phyloP scores from a whole-genome alignment of 2,888 invertebrate species.

The Ctena decussata region DNA sequence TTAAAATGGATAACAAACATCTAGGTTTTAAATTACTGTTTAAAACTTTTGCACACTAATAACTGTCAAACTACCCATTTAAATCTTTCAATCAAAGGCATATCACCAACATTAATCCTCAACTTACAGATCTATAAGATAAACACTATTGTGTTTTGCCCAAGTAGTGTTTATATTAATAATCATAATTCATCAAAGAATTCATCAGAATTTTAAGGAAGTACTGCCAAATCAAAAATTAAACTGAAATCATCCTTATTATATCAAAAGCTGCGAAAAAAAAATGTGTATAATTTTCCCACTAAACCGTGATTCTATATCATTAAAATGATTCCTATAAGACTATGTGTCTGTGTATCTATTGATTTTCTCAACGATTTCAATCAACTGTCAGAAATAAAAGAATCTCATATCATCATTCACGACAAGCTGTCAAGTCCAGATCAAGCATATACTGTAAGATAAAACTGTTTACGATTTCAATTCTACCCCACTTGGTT shows the following conservation, averaged over 20 bases:
- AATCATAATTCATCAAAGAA: conserved; percentile 3
- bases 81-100: background rate
- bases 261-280: background rate
- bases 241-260: background rate
- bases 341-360: background rate
- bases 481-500: conserved; percentile 70
- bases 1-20: too few species aligned
- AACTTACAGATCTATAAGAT: background rate
- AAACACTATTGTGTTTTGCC: background rate
- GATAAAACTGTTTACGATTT: conserved; percentile 49
- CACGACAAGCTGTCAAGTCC: conserved; percentile 62
- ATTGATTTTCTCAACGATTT: conserved; percentile 18
- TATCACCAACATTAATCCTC: conserved; percentile 12
- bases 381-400: conserved; percentile 32
- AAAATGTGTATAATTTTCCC: background rate
- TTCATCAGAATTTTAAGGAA: background rate
- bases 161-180: background rate
- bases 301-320: background rate
- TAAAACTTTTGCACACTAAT: conserved; percentile 12
- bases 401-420: conserved; percentile 45
- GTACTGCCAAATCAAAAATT: conserved; percentile 3
- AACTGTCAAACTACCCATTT: conserved; percentile 14
- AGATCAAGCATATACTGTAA: conserved; percentile 56
- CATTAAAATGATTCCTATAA: background rate
- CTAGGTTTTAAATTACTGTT: background rate